These are phyloP conservation scores for Asarcornis scutulata DNA, from an alignment of 2,113 vertebrate genomes.

Conservation along the genomic window DNA sequence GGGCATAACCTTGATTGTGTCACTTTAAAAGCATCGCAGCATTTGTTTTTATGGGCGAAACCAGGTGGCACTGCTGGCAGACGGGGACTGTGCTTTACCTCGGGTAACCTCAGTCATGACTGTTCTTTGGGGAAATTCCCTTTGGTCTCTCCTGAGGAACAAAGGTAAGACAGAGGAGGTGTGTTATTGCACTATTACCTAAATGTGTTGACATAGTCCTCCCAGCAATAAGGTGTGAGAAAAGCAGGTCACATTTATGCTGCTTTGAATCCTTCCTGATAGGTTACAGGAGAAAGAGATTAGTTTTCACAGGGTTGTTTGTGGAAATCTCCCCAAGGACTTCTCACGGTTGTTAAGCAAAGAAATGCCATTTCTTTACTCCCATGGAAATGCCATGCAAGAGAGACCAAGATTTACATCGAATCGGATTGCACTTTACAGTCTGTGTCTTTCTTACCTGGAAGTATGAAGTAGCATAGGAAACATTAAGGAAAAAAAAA, in stretches of 20 bases:
- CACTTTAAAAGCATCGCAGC: not conserved
- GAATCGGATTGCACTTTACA: not conserved
- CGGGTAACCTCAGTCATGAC: not conserved
- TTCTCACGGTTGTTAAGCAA: not conserved
- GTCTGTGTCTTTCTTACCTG: not conserved
- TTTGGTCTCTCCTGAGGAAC: not conserved
- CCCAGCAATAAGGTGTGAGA: not conserved
- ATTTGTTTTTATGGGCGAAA: not conserved
- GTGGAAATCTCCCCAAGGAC: not conserved
- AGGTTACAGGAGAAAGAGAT: not conserved
- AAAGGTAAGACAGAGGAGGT: not conserved
- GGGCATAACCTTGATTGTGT: not conserved
- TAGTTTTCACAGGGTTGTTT: not conserved
- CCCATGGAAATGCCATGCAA: not conserved
- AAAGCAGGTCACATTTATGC: not conserved
- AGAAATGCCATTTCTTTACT: not conserved
- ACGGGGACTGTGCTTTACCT: too few relatives aligned
- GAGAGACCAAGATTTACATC: not conserved
- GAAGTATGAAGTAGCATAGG: not conserved
- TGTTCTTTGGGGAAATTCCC: not conserved
- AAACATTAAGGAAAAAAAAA: not conserved
- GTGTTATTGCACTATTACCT: fast-evolving
- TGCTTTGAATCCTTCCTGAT: not conserved
- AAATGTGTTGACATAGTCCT: not conserved
- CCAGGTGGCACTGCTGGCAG: not conserved